phyloP scores from a whole-genome alignment of 2,797 vertebrate genomes.

The Fistularia tabacaria region DNA sequence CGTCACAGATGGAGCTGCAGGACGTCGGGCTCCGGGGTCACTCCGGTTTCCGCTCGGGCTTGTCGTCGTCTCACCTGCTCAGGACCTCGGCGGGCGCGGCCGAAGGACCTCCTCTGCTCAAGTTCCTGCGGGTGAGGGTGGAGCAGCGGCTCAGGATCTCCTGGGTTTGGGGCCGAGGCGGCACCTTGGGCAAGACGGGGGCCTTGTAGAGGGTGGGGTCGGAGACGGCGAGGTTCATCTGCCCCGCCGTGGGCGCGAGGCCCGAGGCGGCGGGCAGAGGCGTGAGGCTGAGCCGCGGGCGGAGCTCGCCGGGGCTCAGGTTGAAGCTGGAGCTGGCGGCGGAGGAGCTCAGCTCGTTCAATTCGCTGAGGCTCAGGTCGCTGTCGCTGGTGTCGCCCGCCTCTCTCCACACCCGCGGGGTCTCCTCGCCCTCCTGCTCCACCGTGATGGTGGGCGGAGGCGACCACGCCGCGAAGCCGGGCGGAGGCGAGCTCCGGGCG shows the following conservation, averaged over 20 bases:
- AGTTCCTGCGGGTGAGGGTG: constrained; percentile 75
- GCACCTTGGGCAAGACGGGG: constrained; percentile 69
- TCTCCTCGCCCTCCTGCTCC: constrained; percentile 21
- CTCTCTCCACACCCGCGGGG: too few relatives aligned
- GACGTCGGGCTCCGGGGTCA: too few relatives aligned
- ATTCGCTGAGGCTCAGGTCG: background rate
- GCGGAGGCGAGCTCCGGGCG: background rate
- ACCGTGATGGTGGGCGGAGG: constrained; percentile 50
- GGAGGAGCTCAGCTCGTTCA: constrained; percentile 27
- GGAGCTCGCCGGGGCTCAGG: constrained; percentile 17
- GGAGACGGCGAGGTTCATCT: constrained; percentile 38
- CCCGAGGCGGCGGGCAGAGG: constrained; percentile 4
- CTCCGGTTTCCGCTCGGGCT: too few relatives aligned
- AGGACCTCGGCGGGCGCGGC: background rate
- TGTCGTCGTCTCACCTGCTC: constrained; percentile 11
- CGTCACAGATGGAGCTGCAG: too few relatives aligned
- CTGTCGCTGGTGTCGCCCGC: background rate
- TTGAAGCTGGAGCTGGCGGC: background rate
- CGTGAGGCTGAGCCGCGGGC: constrained; percentile 26
- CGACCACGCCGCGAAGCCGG: fast-evolving
- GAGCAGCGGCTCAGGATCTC: constrained; percentile 82
- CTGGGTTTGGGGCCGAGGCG: constrained; percentile 63
- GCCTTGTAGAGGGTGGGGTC: constrained; percentile 59
- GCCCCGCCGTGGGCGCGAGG: constrained; percentile 31
- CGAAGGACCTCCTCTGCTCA: background rate